Evolutionary conservation across 2,113 vertebrate species (phyloP).

Genomic region (Uria lomvia): DNA sequence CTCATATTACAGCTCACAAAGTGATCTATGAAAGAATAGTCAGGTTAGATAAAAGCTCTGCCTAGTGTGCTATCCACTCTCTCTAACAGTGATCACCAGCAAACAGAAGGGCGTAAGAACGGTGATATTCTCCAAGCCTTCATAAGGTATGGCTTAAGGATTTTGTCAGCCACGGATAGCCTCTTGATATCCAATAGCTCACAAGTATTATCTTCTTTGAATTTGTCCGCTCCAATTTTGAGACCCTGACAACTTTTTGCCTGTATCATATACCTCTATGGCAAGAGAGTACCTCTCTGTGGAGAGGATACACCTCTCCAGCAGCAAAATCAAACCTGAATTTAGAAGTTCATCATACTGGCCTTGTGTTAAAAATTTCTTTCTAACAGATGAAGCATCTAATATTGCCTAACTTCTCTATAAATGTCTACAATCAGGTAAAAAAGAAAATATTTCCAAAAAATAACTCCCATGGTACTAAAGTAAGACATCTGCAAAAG

Average conservation of each 20-base stretch:
- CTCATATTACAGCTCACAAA: background rate
- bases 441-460: background rate
- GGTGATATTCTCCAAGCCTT: background rate
- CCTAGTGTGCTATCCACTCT: background rate
- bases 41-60: background rate
- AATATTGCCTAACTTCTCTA: background rate
- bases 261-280: background rate
- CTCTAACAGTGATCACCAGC: background rate
- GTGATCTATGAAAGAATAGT: background rate
- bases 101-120: background rate
- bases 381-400: background rate
- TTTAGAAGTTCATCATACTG: background rate
- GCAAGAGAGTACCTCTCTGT: background rate
- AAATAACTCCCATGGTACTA: background rate
- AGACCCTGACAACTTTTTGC: background rate
- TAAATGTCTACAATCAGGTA: background rate
- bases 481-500: background rate
- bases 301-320: background rate
- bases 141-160: background rate
- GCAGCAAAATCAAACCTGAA: background rate
- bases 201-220: background rate
- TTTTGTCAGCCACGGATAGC: background rate
- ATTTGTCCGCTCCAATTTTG: background rate
- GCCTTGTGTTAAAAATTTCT: background rate
- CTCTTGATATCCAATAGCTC: background rate